These are phyloP conservation scores for Microplitis deprimator DNA, from an alignment of 2,888 invertebrate genomes.

Conservation along the genomic window DNA sequence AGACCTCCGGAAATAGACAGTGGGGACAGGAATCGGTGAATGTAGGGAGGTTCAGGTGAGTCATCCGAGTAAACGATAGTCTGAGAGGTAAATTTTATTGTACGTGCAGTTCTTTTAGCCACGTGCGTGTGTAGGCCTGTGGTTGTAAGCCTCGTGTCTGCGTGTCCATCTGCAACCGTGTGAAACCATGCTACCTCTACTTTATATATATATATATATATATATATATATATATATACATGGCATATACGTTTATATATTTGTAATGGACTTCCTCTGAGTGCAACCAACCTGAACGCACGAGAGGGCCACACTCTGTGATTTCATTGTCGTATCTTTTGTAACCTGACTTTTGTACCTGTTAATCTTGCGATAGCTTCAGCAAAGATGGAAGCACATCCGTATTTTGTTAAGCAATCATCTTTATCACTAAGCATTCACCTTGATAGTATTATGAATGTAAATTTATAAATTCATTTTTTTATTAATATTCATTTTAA, in stretches of 20 bases:
- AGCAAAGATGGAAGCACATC: slow-evolving; percentile 12
- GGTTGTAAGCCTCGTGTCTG: slow-evolving; percentile 43
- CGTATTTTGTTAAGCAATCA: neutral
- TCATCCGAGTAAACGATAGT: slow-evolving; percentile 58
- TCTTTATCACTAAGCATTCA: neutral
- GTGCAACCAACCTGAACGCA: slow-evolving; percentile 61
- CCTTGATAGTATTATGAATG: neutral
- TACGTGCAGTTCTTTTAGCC: slow-evolving; percentile 20
- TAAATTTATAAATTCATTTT: neutral
- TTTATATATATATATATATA: slow-evolving; percentile 5
- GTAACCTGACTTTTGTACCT: slow-evolving; percentile 33
- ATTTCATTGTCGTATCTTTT: slow-evolving; percentile 53
- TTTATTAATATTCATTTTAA: too few species aligned
- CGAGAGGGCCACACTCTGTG: slow-evolving; percentile 52
- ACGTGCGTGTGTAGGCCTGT: slow-evolving; percentile 32
- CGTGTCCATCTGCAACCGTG: slow-evolving; percentile 44
- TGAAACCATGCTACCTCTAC: slow-evolving; percentile 37
- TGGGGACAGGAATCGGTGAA: slow-evolving; percentile 33
- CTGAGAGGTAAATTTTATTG: slow-evolving; percentile 47
- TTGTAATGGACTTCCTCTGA: slow-evolving; percentile 61
- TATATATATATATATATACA: slow-evolving; percentile 21
- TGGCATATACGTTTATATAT: slow-evolving; percentile 41
- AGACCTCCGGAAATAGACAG: slow-evolving; percentile 22
- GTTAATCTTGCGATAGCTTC: slow-evolving; percentile 33
- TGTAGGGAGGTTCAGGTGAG: slow-evolving; percentile 54